Evolutionary conservation across 1,140 invertebrate genomes (phyloP).

Genomic region (Cecropterus lyciades): DNA sequence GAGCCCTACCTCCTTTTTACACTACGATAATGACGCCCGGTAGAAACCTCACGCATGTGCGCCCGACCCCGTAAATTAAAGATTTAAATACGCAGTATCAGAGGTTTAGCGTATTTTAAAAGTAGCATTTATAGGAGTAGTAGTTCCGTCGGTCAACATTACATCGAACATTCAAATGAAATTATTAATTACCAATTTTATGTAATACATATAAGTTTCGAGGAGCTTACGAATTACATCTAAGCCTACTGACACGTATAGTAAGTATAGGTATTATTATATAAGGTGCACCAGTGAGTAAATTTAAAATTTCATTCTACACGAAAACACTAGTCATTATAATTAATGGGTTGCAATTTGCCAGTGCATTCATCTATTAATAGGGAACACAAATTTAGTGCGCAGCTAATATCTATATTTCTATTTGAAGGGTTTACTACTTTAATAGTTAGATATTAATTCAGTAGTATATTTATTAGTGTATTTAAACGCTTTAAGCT

Average conservation of each 20-base stretch:
- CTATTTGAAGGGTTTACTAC: constrained; percentile 37
- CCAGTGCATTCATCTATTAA: constrained; percentile 28
- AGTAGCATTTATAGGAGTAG: constrained; percentile 11
- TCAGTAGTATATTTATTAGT: constrained; percentile 43
- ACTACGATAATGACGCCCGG: constrained; percentile 20
- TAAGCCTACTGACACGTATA: constrained; percentile 23
- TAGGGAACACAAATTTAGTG: constrained; percentile 30
- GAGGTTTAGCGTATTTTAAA: constrained; percentile 16
- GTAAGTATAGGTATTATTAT: constrained; percentile 14
- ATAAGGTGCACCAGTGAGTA: constrained; percentile 28
- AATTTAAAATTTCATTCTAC: constrained; percentile 28
- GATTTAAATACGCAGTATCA: constrained; percentile 18
- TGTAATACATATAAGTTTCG: constrained; percentile 11
- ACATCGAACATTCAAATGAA: constrained; percentile 80
- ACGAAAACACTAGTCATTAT: constrained; percentile 19
- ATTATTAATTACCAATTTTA: constrained; percentile 21
- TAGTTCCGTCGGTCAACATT: constrained; percentile 63
- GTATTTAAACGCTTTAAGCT: constrained; percentile 45
- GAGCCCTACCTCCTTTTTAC: constrained; percentile 32
- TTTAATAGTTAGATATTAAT: constrained; percentile 41
- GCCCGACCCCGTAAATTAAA: constrained; percentile 12
- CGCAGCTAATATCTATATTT: constrained; percentile 33
- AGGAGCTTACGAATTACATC: constrained; percentile 17
- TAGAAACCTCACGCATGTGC: constrained; percentile 32
- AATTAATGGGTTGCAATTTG: constrained; percentile 24